Conservation (phyloP, 2,888 invertebrate genomes). For the Andrena fulva region DNA sequence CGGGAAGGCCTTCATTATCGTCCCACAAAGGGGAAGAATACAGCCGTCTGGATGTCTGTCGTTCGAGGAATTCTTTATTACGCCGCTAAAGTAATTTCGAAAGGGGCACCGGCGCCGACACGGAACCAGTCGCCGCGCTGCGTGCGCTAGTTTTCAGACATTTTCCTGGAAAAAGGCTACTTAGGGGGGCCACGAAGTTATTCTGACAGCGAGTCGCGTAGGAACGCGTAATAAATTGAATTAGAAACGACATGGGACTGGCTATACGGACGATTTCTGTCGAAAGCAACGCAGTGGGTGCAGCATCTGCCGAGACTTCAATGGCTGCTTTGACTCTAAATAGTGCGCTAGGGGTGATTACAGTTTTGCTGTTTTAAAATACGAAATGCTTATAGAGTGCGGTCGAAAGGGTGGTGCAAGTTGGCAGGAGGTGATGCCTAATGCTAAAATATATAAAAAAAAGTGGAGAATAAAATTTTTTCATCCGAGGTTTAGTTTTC, state of each 20-base stretch:
- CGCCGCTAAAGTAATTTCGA: slow-evolving; percentile 51
- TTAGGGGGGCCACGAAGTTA: background rate
- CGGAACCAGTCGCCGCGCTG: slow-evolving; percentile 4
- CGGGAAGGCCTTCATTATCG: slow-evolving; percentile 59
- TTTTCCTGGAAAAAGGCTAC: background rate
- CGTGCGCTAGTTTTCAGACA: slow-evolving; percentile 19
- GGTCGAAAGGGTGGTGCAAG: too few species aligned
- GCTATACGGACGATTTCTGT: background rate
- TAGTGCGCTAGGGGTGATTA: too few species aligned
- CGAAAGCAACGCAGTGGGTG: background rate
- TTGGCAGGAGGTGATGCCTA: too few species aligned
- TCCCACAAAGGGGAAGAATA: slow-evolving; percentile 62
- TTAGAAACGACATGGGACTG: background rate
- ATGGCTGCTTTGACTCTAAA: too few species aligned
- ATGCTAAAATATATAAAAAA: too few species aligned
- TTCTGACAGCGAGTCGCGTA: background rate
- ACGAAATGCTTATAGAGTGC: too few species aligned
- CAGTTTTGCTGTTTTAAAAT: too few species aligned
- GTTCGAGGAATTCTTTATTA: slow-evolving; percentile 62
- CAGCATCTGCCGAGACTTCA: background rate
- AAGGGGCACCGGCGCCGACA: slow-evolving; percentile 1
- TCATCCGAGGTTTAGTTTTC: too few species aligned
- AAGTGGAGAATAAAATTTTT: too few species aligned
- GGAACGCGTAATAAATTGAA: slow-evolving; percentile 1
- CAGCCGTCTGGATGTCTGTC: slow-evolving; percentile 54